Base-by-base conservation (phyloP, 30 jellyfish, hydroid and myxozoan genomes). In the Hydractinia symbiolongicarpus region DNA sequence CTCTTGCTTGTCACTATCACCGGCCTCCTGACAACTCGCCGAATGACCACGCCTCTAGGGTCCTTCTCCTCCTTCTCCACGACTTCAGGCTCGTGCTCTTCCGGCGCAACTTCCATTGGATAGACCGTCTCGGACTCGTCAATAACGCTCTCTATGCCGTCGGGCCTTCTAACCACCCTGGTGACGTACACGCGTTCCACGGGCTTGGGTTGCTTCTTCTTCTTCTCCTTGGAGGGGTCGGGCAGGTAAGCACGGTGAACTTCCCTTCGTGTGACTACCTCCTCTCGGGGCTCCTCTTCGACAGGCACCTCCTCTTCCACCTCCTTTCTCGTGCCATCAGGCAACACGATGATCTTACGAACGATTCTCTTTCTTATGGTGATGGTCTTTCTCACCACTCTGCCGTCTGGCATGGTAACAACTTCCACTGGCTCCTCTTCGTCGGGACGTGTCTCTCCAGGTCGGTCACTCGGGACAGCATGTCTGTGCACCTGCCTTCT, bases 121-220 rank as follows among this genome's bases (percentile, higher is more conserved):
- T 68, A 76, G 50, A 88, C 86, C 0, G 95, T 88, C 72, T 88
- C 96, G 8, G 96, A 88, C 62, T 72, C 78, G 84, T 88, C 96
- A 55, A 88, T 51, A 11, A 88, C 74, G 15, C 82, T 76, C 66
- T 84, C 95, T 44, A 70, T 67, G 77, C 96, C 96, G 75, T 83
- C 95, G n/a, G 87, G 91, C 79, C 74, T 83, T 51, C 96, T 75
- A 78, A 84, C 40, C 40, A 88, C 95, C 52, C 95, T 78, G 8
- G 95, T 88, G 70, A 83, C 90, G 61, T 54, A 77, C 72, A 83
- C 86, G 70, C 95, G 77, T 72, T 88, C 95, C 17, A 88, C 90
- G 68, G 95, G 95, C 30, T 79, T 82, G 51, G 94, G 94, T 52
- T 76, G 82, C 51, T 69, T 82, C 51, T 50, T 84, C 15, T 14